Conservation (phyloP, 2,797 vertebrate species). For the Phalanger gymnotis region DNA sequence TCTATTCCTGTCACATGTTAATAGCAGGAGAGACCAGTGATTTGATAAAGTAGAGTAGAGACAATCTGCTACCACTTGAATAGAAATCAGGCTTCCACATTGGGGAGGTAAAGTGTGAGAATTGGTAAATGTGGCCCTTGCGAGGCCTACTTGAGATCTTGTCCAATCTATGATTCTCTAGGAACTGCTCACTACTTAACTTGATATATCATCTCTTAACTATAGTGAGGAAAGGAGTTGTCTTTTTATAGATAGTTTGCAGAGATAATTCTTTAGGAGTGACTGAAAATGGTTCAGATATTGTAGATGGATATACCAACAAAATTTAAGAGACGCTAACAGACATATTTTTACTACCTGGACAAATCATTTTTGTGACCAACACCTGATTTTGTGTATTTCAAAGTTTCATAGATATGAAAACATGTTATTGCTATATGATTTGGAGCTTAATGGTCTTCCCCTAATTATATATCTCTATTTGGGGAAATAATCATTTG, state of each 20-base stretch:
- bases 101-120: background rate
- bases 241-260: background rate
- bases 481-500: background rate
- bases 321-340: background rate
- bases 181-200: background rate
- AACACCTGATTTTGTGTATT: background rate
- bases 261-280: background rate
- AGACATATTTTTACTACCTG: background rate
- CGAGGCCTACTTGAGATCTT: background rate
- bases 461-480: background rate
- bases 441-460: background rate
- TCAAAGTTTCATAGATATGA: background rate
- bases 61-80: background rate
- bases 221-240: background rate
- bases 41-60: background rate
- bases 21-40: background rate
- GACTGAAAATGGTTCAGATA: background rate
- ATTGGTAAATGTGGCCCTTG: background rate
- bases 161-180: background rate
- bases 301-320: background rate
- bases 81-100: background rate
- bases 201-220: background rate
- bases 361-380: background rate
- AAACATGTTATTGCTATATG: background rate
- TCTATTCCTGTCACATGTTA: background rate